Conservation (phyloP, 1,140 invertebrate genomes). For the Neelides sp. region DNA sequence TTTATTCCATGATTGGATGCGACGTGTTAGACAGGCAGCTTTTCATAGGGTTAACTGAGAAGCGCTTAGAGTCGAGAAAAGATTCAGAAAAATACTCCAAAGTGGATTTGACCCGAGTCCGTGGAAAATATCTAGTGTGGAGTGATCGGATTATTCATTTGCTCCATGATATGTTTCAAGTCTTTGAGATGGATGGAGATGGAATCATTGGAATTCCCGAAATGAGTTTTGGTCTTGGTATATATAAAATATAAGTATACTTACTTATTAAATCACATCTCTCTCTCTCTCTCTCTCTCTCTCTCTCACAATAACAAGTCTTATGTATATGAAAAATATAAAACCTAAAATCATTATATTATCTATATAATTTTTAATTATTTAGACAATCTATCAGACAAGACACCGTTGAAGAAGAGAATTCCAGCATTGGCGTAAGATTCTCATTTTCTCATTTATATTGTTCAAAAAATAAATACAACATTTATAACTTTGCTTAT, state of each 20-base stretch:
- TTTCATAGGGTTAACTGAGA: too few relatives aligned
- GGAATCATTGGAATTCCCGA: constrained; percentile 28
- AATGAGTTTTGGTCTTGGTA: constrained; percentile 23
- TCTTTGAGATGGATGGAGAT: constrained; percentile 29
- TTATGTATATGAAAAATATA: background rate
- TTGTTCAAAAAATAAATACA: too few relatives aligned
- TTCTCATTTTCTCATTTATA: too few relatives aligned
- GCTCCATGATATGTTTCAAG: constrained; percentile 29
- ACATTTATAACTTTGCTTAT: too few relatives aligned
- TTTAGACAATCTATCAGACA: constrained; percentile 27
- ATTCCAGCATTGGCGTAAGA: constrained; percentile 13
- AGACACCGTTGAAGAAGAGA: constrained; percentile 14
- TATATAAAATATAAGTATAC: too few relatives aligned
- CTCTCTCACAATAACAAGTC: background rate
- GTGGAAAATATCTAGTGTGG: constrained; percentile 25
- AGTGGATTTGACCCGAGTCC: too few relatives aligned
- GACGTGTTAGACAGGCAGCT: too few relatives aligned
- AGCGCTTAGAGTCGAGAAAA: too few relatives aligned
- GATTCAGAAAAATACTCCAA: too few relatives aligned
- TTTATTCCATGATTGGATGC: too few relatives aligned
- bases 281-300: background rate
- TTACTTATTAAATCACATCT: too few relatives aligned
- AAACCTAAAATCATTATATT: background rate
- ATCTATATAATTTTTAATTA: constrained; percentile 16
- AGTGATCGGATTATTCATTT: constrained; percentile 21